A percentile compares a stretch with the other conserved stretches of the same genome.
Conservation (phyloP, 2,797 vertebrate genomes). For the Myotis pilosus region DNA sequence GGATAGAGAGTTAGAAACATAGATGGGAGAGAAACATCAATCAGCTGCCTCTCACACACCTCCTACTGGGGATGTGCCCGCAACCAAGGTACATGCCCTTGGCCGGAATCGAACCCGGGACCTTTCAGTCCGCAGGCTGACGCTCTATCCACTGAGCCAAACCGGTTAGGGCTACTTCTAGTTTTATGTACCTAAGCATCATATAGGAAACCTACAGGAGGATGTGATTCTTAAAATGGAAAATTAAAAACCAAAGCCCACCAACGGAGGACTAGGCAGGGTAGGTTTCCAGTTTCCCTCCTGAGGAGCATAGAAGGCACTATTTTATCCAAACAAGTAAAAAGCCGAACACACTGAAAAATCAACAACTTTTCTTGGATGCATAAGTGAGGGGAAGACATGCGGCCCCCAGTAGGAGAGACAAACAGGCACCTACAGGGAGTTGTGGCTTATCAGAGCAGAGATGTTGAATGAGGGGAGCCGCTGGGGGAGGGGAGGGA, state of each 20-base stretch:
- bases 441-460: not conserved
- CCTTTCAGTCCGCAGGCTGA: no score
- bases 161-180: no score
- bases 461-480: not conserved
- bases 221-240: not conserved
- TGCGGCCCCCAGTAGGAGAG: not conserved
- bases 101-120: no score
- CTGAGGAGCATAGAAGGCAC: not conserved
- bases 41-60: no score
- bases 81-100: no score
- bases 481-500: fast-evolving
- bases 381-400: not conserved
- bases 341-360: not conserved
- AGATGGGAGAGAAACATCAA: no score
- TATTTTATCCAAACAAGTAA: not conserved
- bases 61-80: no score
- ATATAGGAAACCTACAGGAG: not conserved
- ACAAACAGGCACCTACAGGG: not conserved
- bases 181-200: not conserved
- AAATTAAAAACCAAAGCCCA: not conserved
- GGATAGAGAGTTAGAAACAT: no score
- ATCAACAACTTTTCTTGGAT: not conserved
- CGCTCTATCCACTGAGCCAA: no score
- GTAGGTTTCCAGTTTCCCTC: not conserved
- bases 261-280: not conserved